Conservation (phyloP, 1,140 invertebrate genomes). For the Plectrocnemia conspersa region DNA sequence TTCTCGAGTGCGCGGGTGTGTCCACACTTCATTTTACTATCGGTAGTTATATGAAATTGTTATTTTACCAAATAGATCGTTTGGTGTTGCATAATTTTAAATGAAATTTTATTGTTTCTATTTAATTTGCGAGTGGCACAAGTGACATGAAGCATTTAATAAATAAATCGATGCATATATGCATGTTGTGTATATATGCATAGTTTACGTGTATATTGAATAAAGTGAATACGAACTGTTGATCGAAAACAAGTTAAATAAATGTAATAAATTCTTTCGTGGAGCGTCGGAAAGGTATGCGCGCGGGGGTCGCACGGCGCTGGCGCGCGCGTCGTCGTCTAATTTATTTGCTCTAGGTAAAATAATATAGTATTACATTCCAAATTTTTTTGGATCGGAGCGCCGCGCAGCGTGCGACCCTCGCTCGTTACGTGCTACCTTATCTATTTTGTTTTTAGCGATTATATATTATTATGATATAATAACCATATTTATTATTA, state of each 20-base stretch:
- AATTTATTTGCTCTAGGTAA: slow-evolving; percentile 25
- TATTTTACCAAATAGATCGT: slow-evolving; percentile 32
- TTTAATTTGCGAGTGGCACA: slow-evolving; percentile 27
- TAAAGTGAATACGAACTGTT: slow-evolving; percentile 3
- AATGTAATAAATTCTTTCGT: slow-evolving; percentile 5
- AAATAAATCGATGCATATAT: slow-evolving; percentile 32
- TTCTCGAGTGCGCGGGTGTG: slow-evolving; percentile 8
- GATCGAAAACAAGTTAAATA: not conserved
- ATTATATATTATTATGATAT: no score
- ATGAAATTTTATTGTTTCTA: slow-evolving; percentile 33
- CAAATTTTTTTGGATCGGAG: slow-evolving; percentile 33
- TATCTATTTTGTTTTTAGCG: slow-evolving; percentile 29
- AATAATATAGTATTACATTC: slow-evolving; percentile 34
- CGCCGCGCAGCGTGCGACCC: slow-evolving; percentile 23
- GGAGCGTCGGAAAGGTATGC: slow-evolving; percentile 5
- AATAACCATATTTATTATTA: slow-evolving; percentile 38
- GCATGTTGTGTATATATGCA: slow-evolving; percentile 28
- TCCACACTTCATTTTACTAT: slow-evolving; percentile 21
- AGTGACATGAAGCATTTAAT: slow-evolving; percentile 34
- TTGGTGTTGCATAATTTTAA: slow-evolving; percentile 35
- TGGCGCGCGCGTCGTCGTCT: slow-evolving; percentile 1
- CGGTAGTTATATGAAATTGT: slow-evolving; percentile 33
- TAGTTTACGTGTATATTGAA: slow-evolving; percentile 17
- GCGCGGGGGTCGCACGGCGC: slow-evolving; percentile 3
- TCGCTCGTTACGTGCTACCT: slow-evolving; percentile 23